Percentiles rank a stretch among this genome's conserved stretches.
phyloP scores from a whole-genome alignment of 2,888 invertebrate genomes.

The Nemapogon koenigi region DNA sequence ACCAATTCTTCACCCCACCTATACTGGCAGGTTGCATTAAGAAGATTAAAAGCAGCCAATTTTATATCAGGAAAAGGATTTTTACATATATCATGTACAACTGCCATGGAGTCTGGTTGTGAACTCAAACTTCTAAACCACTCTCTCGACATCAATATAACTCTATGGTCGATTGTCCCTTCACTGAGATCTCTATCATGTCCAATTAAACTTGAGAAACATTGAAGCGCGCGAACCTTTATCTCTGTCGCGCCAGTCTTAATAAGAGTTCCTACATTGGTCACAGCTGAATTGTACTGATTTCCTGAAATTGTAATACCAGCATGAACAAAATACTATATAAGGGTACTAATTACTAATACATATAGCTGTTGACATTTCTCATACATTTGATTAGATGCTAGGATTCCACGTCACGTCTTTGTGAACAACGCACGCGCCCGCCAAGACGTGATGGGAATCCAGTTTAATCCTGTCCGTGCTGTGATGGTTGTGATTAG shows the following conservation, averaged over 20 bases:
- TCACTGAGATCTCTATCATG: conserved; percentile 42
- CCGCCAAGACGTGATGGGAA: too few relatives aligned
- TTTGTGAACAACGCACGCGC: too few relatives aligned
- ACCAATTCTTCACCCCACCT: conserved; percentile 83
- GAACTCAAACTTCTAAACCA: conserved; percentile 51
- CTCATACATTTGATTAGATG: too few relatives aligned
- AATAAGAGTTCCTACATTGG: conserved; percentile 65
- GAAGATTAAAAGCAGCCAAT: conserved; percentile 69
- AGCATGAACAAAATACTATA: too few relatives aligned
- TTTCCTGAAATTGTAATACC: conserved; percentile 43
- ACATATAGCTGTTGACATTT: too few relatives aligned
- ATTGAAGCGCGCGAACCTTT: conserved; percentile 71
- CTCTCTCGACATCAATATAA: conserved; percentile 55
- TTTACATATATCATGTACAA: conserved; percentile 68
- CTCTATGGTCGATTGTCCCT: conserved; percentile 46
- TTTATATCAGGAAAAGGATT: conserved; percentile 86
- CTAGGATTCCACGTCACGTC: too few relatives aligned
- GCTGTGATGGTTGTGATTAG: too few relatives aligned
- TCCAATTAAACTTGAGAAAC: conserved; percentile 66
- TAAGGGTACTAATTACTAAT: too few relatives aligned
- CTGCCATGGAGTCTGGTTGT: conserved; percentile 59
- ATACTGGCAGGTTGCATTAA: conserved; percentile 72
- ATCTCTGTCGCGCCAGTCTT: conserved; percentile 68
- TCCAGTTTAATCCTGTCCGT: too few relatives aligned
- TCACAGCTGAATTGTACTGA: conserved; percentile 56